These are phyloP conservation scores for Bellardia bayeri DNA, from an alignment of 2,888 invertebrate species.

Conservation along the genomic window DNA sequence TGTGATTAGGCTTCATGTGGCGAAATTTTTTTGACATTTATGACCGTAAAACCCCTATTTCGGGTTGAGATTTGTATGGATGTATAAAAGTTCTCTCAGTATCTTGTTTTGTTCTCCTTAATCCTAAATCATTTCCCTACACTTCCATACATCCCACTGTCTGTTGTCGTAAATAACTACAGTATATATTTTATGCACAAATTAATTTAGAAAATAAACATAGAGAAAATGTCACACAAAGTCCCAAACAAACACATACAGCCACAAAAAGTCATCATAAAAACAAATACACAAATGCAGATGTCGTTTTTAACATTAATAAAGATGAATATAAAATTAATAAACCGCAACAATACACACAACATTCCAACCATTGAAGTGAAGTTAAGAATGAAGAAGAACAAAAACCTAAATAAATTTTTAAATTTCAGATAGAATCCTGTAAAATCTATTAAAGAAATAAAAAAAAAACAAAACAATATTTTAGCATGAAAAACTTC, in stretches of 20 bases:
- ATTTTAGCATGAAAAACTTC: constrained; percentile 63
- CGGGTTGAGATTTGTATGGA: too few relatives aligned
- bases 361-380: constrained; percentile 26
- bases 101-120: too few relatives aligned
- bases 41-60: too few relatives aligned
- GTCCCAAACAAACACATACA: background rate
- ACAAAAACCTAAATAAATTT: background rate
- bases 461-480: constrained; percentile 23
- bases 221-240: background rate
- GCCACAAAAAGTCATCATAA: background rate
- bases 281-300: background rate
- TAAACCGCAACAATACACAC: constrained; percentile 3
- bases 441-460: constrained; percentile 13
- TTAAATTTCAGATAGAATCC: constrained; percentile 6
- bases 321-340: constrained; percentile 18
- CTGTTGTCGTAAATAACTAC: background rate
- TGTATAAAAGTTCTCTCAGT: too few relatives aligned
- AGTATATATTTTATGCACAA: background rate
- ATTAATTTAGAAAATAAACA: background rate
- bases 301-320: background rate
- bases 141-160: background rate
- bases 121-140: background rate
- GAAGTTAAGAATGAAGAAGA: background rate
- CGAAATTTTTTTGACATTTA: too few relatives aligned
- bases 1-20: too few relatives aligned